Evolutionary conservation across 2,888 invertebrate genomes (phyloP).

Genomic region (Lepidocyrtinus sp.): DNA sequence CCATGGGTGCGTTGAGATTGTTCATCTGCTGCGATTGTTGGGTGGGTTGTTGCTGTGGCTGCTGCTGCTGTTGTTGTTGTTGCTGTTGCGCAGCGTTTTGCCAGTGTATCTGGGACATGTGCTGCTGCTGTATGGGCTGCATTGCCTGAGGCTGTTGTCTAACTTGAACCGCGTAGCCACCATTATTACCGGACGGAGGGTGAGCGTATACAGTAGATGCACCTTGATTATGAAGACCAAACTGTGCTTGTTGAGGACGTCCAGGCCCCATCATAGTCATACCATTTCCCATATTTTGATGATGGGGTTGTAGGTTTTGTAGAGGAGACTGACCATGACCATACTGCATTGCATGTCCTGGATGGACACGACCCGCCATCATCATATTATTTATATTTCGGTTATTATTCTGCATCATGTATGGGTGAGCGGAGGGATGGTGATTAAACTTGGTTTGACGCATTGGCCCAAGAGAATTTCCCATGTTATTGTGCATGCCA

Average conservation of each 20-base stretch:
- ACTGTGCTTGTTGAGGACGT: slow-evolving; percentile 24
- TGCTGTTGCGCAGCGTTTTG: slow-evolving; percentile 25
- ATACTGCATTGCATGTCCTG: slow-evolving; percentile 34
- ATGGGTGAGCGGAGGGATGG: slow-evolving; percentile 32
- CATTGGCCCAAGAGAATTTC: slow-evolving; percentile 31
- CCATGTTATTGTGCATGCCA: not conserved
- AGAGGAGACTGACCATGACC: slow-evolving; percentile 26
- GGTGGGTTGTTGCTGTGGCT: not conserved
- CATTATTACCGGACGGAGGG: slow-evolving; percentile 53
- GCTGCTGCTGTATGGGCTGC: slow-evolving; percentile 33
- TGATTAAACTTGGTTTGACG: slow-evolving; percentile 28
- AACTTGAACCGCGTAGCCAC: slow-evolving; percentile 50
- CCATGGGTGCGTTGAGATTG: slow-evolving; percentile 1
- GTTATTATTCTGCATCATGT: slow-evolving; percentile 28
- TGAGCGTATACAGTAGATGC: slow-evolving; percentile 45
- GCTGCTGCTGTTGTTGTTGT: slow-evolving; percentile 16
- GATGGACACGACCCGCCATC: slow-evolving; percentile 39
- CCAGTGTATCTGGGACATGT: slow-evolving; percentile 32
- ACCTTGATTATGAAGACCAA: slow-evolving; percentile 40
- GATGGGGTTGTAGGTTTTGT: slow-evolving; percentile 2
- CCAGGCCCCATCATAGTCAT: slow-evolving; percentile 28
- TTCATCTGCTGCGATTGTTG: not conserved
- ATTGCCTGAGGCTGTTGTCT: slow-evolving; percentile 30
- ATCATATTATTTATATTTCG: slow-evolving; percentile 15
- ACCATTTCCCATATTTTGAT: not conserved